Evolutionary conservation across 2,113 vertebrate species (phyloP), one percentile per base, ranked within the genome.

Genomic region (Etheostoma spectabile): DNA sequence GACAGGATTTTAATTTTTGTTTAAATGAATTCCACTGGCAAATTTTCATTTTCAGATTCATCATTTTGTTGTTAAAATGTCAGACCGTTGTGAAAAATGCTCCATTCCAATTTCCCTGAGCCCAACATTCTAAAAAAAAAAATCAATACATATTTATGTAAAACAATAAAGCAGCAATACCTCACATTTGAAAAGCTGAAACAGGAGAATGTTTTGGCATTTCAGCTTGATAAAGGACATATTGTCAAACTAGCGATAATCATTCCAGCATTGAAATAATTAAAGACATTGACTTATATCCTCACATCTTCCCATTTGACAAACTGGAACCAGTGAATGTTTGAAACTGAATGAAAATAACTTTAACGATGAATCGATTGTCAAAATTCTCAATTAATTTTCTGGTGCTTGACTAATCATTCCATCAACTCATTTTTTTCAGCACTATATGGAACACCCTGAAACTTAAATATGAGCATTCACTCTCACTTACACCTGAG

Each of bases 391-490:
- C 16, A 30, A 15, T 27, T 5, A 1, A 7, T 66, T 19, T 30
- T 51, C 10, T 67, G 2, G 45, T 49, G 63, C 48, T 7, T 13
- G 21, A 22, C 35, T 45, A 1, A 63, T 42, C 18, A 7, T 57
- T 57, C 7, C 14, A 45, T 15, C 12, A 0, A 45, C 21, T 24
- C 7, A 16, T n/a, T 55, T 8, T 49, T 33, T 48, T 21, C 12
- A 22, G 15, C 22, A 12, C 6, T 56, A 24, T 38, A 1, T 35
- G 21, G 2, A 35, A 60, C 7, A 35, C 5, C 30, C 19, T 62
- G 42, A 15, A 33, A 14, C n/a, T 2, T 14, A 16, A 16, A n/a
- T 6, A 33, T 55, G 15, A 38, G n/a, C 16, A 22, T 0, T 42
- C 5, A 11, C 21, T 19, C 49, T 71, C 33, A 27, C n/a, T n/a